A percentile compares a stretch with the other conserved stretches of the same genome.
These are phyloP conservation scores for Callionymus lyra DNA, from an alignment of 2,113 vertebrate species.

Conservation along the genomic window DNA sequence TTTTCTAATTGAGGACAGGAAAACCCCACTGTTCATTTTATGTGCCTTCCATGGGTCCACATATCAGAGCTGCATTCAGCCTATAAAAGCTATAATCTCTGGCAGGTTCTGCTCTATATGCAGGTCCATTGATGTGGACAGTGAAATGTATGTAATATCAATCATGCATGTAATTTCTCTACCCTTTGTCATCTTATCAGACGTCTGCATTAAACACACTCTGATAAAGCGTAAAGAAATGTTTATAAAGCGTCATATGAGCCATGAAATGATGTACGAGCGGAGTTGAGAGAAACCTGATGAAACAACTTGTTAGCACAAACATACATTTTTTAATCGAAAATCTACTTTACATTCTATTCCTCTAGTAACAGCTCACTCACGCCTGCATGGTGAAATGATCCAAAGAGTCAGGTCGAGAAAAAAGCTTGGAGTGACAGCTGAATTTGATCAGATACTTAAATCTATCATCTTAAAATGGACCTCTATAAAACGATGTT, in stretches of 20 bases:
- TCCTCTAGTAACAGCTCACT: no score
- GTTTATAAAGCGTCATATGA: constrained; percentile 21
- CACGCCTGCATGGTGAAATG: no score
- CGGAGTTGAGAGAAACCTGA: constrained; percentile 9
- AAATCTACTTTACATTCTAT: no score
- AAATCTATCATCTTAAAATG: no score
- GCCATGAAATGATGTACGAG: constrained; percentile 9
- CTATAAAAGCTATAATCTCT: constrained; percentile 31
- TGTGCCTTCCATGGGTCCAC: constrained; percentile 14
- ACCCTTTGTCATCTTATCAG: not conserved
- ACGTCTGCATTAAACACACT: constrained; percentile 18
- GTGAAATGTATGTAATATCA: constrained; percentile 25
- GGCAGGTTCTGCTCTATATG: constrained; percentile 11
- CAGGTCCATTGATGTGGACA: constrained; percentile 23
- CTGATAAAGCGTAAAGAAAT: constrained; percentile 30
- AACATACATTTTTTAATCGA: no score
- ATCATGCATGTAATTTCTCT: constrained; percentile 23
- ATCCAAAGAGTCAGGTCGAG: no score
- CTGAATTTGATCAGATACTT: no score
- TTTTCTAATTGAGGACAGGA: constrained; percentile 52
- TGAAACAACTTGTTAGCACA: not conserved
- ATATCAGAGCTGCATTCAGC: constrained; percentile 37
- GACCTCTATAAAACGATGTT: no score
- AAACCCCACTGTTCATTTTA: constrained; percentile 43
- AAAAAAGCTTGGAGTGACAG: no score